A percentile compares a stretch with the other conserved stretches of the same genome.
phyloP scores from a whole-genome alignment of 2,888 invertebrate species.

The Conus canariensis region DNA sequence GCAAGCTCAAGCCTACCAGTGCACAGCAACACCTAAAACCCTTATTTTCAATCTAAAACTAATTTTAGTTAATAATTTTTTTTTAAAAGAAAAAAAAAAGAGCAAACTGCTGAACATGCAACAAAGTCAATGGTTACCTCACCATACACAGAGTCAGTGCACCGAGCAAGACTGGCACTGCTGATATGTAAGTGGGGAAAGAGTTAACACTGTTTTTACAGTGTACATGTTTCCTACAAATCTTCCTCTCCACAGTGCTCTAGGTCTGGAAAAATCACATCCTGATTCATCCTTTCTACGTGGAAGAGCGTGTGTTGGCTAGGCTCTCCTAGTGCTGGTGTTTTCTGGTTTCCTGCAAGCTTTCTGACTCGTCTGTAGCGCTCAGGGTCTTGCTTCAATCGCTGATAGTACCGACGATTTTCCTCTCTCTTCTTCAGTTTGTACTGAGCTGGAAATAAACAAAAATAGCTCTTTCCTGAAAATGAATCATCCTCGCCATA shows the following conservation, averaged over 20 bases:
- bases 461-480: slow-evolving; percentile 25
- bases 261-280: not conserved
- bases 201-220: too few relatives aligned
- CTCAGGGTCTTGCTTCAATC: slow-evolving; percentile 22
- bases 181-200: too few relatives aligned
- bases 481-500: not conserved
- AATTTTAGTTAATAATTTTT: too few relatives aligned
- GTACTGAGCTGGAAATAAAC: slow-evolving; percentile 20
- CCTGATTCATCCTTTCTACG: not conserved
- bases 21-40: too few relatives aligned
- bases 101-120: too few relatives aligned
- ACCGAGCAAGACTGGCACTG: too few relatives aligned
- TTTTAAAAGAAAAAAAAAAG: too few relatives aligned
- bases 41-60: too few relatives aligned
- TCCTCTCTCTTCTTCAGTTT: slow-evolving; percentile 31
- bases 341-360: not conserved
- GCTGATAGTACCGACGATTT: slow-evolving; percentile 13
- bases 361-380: slow-evolving; percentile 25
- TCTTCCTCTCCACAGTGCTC: not conserved
- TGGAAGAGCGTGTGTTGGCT: not conserved
- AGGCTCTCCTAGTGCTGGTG: not conserved
- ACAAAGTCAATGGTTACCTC: too few relatives aligned
- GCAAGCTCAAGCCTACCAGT: too few relatives aligned
- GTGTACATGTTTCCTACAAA: too few relatives aligned
- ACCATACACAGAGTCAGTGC: too few relatives aligned